Evolutionary conservation across 2,888 invertebrate species (phyloP), one percentile per base, ranked within the genome.

Genomic region (Pocota personata): DNA sequence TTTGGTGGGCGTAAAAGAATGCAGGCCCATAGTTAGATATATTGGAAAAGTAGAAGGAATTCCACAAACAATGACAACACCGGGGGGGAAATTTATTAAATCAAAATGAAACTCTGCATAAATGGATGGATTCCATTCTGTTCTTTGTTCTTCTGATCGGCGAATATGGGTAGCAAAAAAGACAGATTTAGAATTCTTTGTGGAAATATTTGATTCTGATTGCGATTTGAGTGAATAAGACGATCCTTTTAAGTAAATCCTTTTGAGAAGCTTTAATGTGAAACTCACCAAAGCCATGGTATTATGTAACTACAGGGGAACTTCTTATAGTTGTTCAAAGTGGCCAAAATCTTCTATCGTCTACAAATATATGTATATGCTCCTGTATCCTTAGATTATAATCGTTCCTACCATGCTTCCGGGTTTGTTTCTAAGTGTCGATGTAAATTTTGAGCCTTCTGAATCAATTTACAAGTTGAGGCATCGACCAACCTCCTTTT

Each of bases 161-260:
- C 64, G 12, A 64, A 46, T 64, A 46, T 46, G 14, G 27, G 19
- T 14, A 19, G 30, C 46, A 46, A 64, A 46, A 64, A 46, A 7
- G 46, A 12, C 3, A 12, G 27, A 16, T 64, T 46, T 12, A 32
- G 32, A 19, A 1, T 30, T 12, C 30, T 30, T 32, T 43, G 46
- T 16, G 64, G 64, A 5, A 64, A 46, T 66, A 66, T 66, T 66
- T 32, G 50, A 66, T 35, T 50, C 35, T 32, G 10, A 27, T 43
- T 43, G 10, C 14, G 43, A 27, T 27, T 43, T 40, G n/a, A n/a
- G n/a, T n/a, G n/a, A n/a, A n/a, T 60, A 21, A 0, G 8, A 35
- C 2, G 27, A 2, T 21, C 5, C 2, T 2, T 19, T 48, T 2
- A 12, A 21, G 21, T 1, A 10, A 8, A 32, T 14, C 10, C 40